Base-by-base conservation (phyloP, 2,113 vertebrate genomes). In the Burhinus bistriatus region DNA sequence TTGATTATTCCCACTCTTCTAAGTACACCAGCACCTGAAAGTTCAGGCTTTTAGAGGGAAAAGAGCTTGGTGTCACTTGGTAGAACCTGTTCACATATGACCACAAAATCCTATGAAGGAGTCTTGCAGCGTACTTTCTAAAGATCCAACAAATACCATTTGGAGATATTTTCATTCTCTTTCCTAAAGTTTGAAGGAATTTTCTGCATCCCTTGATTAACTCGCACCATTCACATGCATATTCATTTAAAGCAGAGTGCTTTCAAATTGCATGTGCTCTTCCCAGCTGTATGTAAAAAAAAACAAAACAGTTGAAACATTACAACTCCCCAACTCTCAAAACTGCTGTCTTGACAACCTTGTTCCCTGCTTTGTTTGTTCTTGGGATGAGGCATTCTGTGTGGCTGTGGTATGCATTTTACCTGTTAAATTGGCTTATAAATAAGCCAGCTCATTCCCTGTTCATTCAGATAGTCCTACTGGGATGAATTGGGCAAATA, bases 401-500 rank as follows among this genome's bases (percentile, higher is more conserved):
- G 65, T 58, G 65, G 13, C 54, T 8, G 6, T 16, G 30, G 23
- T 13, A 21, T 11, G 61, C 0, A 0, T 69, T 78, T 78, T 81
- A 42, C 69, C 87, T 81, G 20, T 49, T 91, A 51, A 92, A 71
- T 95, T 70, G 77, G 64, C 25, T 96, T 78, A 47, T 30, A 84
- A 82, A 78, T 75, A 87, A 92, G 12, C 32, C 93, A 87, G 76
- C 42, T 91, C 91, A 5, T 86, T 86, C 87, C 81, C 32, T 47
- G 12, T 7, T 57, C 34, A 0, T 77, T 83, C 64, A 44, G 34
- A 44, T 73, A 1, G 6, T 61, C 79, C 94, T 73, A 44, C 79
- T 62, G 90, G 83, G 83, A 32, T 54, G 89, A 44, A 44, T 3
- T 92, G 91, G 83, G 59, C 80, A 45, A 78, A 54, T 72, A 58